Percentiles rank a stretch among this genome's conserved stretches.
phyloP scores from a whole-genome alignment of 2,797 vertebrate genomes.

The Chaenodraco wilsoni region DNA sequence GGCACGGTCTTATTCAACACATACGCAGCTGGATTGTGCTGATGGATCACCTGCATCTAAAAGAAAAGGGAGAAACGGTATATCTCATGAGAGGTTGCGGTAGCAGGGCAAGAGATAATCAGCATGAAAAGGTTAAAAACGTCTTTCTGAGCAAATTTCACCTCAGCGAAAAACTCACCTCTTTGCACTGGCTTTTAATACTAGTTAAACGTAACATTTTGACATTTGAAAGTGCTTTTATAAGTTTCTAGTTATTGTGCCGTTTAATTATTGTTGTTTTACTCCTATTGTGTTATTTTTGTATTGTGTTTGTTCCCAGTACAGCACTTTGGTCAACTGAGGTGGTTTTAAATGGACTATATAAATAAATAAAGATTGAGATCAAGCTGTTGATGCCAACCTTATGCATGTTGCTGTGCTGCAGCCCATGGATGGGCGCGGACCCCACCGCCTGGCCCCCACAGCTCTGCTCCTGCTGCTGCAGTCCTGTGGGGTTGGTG shows the following conservation, averaged over 20 bases:
- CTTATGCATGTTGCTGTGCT: slow-evolving; percentile 79
- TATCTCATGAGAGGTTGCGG: neutral
- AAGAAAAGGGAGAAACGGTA: accelerated
- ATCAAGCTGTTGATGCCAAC: slow-evolving; percentile 45
- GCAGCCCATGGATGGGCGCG: slow-evolving; percentile 65
- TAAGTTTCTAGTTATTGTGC: too few species aligned
- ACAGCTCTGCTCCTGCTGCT: slow-evolving; percentile 84
- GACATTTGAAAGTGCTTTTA: too few species aligned
- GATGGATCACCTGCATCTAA: slow-evolving; percentile 87
- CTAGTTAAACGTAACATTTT: too few species aligned
- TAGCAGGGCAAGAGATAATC: neutral
- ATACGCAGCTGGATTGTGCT: slow-evolving; percentile 89
- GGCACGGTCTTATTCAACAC: slow-evolving; percentile 92
- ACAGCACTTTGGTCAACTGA: too few species aligned
- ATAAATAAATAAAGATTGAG: too few species aligned
- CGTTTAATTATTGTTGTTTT: too few species aligned
- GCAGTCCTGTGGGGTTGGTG: slow-evolving; percentile 30
- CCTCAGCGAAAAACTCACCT: too few species aligned
- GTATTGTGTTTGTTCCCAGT: too few species aligned
- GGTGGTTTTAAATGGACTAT: too few species aligned
- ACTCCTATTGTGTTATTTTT: too few species aligned
- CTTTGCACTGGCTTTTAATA: too few species aligned
- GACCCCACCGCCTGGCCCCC: slow-evolving; percentile 51
- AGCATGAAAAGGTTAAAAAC: neutral
- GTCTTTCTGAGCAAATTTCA: too few species aligned